Conservation (phyloP, 2,113 vertebrate species). For the Brachirus orientalis region DNA sequence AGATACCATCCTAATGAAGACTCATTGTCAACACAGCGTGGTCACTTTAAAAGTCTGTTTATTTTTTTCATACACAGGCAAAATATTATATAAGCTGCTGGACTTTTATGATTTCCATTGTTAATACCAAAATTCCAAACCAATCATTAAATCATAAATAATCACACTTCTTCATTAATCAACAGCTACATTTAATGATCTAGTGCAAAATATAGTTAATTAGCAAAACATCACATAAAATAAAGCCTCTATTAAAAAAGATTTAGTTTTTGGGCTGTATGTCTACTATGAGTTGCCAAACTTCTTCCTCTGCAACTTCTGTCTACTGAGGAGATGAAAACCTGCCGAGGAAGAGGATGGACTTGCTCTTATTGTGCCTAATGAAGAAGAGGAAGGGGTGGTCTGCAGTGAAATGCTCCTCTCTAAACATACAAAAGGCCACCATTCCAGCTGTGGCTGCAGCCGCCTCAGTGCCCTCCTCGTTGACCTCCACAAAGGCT, state of each 20-base stretch:
- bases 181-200: not conserved
- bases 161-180: too few species aligned
- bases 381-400: slow-evolving; percentile 96
- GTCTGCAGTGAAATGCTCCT: slow-evolving; percentile 85
- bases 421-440: slow-evolving; percentile 66
- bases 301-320: not conserved
- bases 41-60: too few species aligned
- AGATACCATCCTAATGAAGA: too few species aligned
- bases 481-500: slow-evolving; percentile 92
- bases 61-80: too few species aligned
- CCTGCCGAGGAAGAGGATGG: slow-evolving; percentile 88
- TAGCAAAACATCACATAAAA: not conserved
- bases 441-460: slow-evolving; percentile 86
- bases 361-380: slow-evolving; percentile 84
- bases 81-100: too few species aligned
- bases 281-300: not conserved
- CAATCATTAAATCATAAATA: too few species aligned
- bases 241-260: not conserved
- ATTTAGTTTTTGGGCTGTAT: not conserved
- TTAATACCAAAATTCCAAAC: too few species aligned
- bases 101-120: too few species aligned
- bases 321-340: slow-evolving; percentile 72
- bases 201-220: slow-evolving; percentile 4
- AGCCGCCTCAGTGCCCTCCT: slow-evolving; percentile 93
- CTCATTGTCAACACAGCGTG: too few species aligned